These are phyloP conservation scores for Metopolophium dirhodum DNA, from an alignment of 1,140 invertebrate genomes.

Conservation along the genomic window DNA sequence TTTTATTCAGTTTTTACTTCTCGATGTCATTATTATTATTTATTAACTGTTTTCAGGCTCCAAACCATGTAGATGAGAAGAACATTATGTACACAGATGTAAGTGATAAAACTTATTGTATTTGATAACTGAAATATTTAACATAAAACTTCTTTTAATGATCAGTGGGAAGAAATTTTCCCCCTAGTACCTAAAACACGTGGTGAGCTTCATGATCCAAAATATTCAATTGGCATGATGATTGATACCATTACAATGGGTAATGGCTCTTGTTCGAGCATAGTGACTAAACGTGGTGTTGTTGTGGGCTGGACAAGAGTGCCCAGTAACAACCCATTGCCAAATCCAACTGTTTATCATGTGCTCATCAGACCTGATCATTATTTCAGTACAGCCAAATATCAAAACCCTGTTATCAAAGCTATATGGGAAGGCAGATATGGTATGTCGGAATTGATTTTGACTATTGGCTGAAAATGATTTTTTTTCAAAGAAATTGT, in stretches of 20 bases:
- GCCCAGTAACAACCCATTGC: neutral
- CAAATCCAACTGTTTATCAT: constrained; percentile 7
- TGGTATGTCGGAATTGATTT: neutral
- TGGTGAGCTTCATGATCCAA: constrained; percentile 21
- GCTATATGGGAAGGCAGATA: neutral
- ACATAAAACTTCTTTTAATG: neutral
- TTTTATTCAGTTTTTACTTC: neutral
- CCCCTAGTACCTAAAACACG: constrained; percentile 4
- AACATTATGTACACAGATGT: constrained; percentile 9
- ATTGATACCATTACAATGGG: neutral
- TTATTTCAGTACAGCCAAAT: neutral
- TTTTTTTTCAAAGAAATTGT: neutral
- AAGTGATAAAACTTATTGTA: neutral
- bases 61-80: neutral
- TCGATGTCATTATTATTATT: neutral
- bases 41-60: neutral
- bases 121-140: neutral
- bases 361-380: constrained; percentile 1
- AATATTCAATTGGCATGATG: constrained; percentile 48
- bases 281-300: neutral
- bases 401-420: constrained; percentile 21
- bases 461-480: neutral
- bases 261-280: neutral
- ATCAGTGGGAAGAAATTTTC: constrained; percentile 38
- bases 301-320: constrained; percentile 32